Evolutionary conservation across 1,140 invertebrate genomes (phyloP).

Genomic region (Nomia melanderi): DNA sequence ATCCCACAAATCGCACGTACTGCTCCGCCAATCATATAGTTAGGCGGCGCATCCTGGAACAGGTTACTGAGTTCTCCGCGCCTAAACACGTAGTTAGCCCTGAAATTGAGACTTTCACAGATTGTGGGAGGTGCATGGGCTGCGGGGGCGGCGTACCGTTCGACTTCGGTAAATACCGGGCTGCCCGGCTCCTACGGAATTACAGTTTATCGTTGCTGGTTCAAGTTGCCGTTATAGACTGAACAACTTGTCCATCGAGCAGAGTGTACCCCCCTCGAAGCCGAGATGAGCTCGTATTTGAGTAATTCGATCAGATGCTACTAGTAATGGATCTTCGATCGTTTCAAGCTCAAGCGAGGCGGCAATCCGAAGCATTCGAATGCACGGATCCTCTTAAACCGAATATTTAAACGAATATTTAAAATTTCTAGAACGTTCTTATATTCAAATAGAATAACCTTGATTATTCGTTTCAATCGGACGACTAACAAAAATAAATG

Average conservation of each 20-base stretch:
- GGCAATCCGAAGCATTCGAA: too few species aligned
- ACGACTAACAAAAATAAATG: too few species aligned
- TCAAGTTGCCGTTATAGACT: slow-evolving; percentile 12
- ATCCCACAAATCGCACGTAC: background rate
- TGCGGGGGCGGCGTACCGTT: background rate
- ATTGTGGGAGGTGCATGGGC: background rate
- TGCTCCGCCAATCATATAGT: slow-evolving; percentile 6
- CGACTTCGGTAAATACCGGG: slow-evolving; percentile 25
- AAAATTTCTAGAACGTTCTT: too few species aligned
- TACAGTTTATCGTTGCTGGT: slow-evolving; percentile 31
- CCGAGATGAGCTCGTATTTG: background rate
- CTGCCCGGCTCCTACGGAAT: slow-evolving; percentile 26
- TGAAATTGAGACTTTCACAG: slow-evolving; percentile 12
- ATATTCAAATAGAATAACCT: too few species aligned
- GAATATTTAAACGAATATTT: too few species aligned
- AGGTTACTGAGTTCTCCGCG: background rate
- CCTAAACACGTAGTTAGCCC: slow-evolving; percentile 1
- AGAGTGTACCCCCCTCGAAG: background rate
- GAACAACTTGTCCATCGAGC: slow-evolving; percentile 6
- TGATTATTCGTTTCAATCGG: too few species aligned
- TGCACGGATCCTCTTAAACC: too few species aligned
- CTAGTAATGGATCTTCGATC: too few species aligned
- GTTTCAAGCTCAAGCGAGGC: too few species aligned
- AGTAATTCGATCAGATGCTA: slow-evolving; percentile 17
- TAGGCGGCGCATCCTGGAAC: background rate